A percentile compares a stretch with the other conserved stretches of the same genome.
Evolutionary conservation across 2,888 invertebrate species (phyloP).

Genomic region (Venustoraphidia nigricollis): DNA sequence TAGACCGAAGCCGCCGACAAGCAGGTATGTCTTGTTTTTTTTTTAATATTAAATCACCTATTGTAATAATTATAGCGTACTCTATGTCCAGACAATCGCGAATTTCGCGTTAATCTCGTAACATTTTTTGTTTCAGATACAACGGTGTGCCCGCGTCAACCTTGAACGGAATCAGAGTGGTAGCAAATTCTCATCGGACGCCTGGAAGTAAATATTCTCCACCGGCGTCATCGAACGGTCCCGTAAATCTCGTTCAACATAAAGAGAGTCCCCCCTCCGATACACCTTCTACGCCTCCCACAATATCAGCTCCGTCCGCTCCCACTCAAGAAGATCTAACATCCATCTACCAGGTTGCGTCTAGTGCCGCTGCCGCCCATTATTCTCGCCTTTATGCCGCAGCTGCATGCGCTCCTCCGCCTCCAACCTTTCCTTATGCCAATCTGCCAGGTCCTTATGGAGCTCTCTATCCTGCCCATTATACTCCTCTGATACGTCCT

Average conservation of each 20-base stretch:
- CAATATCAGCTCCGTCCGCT: conserved; percentile 12
- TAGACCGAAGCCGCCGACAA: background rate
- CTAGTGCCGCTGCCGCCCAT: conserved; percentile 13
- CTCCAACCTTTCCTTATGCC: conserved; percentile 28
- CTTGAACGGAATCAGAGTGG: conserved; percentile 2
- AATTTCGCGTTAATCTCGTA: background rate
- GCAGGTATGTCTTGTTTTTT: too few species aligned
- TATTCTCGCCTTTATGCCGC: conserved; percentile 30
- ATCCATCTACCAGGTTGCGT: too few species aligned
- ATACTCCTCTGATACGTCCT: conserved; percentile 24
- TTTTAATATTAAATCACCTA: too few species aligned
- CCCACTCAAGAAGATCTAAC: background rate
- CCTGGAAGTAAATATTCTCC: conserved; percentile 25
- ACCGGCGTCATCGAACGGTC: conserved; percentile 18
- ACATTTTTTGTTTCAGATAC: conserved; percentile 3
- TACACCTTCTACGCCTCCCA: conserved; percentile 9
- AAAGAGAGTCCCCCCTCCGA: conserved; percentile 23
- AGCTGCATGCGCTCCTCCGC: conserved; percentile 25
- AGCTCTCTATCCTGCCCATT: conserved; percentile 25
- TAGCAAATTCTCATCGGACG: conserved; percentile 18
- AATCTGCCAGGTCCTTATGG: conserved; percentile 29
- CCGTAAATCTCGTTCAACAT: conserved; percentile 28
- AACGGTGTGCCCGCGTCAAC: conserved; percentile 5
- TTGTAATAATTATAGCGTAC: too few species aligned
- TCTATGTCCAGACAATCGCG: background rate